A percentile compares a stretch with the other conserved stretches of the same genome.
Conservation (phyloP, 2,113 vertebrate genomes). For the Ranitomeya imitator region DNA sequence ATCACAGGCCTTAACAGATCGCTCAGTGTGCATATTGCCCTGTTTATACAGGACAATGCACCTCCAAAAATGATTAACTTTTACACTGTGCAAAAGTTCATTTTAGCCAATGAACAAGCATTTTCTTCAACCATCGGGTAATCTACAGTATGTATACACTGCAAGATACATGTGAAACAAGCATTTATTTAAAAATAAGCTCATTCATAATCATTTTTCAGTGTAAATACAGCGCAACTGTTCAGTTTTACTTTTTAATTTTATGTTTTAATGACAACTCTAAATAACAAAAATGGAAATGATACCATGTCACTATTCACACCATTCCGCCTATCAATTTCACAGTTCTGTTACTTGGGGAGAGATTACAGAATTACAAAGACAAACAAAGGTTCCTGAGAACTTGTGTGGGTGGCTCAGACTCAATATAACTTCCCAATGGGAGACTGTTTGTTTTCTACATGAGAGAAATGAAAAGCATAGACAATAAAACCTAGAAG, state of each 20-base stretch:
- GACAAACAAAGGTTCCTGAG: constrained; percentile 6
- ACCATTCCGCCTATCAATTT: constrained; percentile 1
- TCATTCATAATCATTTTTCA: no score
- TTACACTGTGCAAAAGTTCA: no score
- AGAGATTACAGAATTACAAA: constrained; percentile 24
- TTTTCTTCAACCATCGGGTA: no score
- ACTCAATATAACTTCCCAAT: not conserved
- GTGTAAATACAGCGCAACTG: not conserved
- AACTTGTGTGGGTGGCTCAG: constrained; percentile 18
- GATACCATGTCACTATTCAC: not conserved
- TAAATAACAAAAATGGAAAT: constrained; percentile 14
- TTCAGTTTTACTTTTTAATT: not conserved
- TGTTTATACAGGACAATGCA: no score
- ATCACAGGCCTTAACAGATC: no score
- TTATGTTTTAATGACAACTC: not conserved
- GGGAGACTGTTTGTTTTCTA: not conserved
- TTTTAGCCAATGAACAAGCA: no score
- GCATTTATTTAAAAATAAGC: no score
- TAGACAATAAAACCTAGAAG: not conserved
- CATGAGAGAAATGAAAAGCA: no score
- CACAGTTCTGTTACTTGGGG: constrained; percentile 25
- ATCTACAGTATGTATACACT: no score
- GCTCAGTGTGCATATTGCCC: no score
- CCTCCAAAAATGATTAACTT: no score
- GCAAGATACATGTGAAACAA: no score